phyloP scores from a whole-genome alignment of 2,888 invertebrate genomes.

The Noctua janthina region DNA sequence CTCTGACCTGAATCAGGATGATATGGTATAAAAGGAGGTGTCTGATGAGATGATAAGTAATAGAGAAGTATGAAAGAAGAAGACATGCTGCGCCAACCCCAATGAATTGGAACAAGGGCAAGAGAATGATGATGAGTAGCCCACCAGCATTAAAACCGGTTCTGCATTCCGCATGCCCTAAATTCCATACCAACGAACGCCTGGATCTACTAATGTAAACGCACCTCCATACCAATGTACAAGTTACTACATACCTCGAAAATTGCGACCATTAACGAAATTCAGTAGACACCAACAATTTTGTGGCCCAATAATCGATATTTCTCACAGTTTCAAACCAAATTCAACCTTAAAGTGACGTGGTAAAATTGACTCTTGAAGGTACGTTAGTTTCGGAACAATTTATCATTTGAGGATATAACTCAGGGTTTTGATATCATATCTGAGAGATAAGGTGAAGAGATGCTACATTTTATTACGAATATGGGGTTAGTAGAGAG shows the following conservation, averaged over 20 bases:
- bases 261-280: slow-evolving; percentile 50
- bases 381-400: slow-evolving; percentile 31
- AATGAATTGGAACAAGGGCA: too few relatives aligned
- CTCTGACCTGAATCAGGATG: too few relatives aligned
- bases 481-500: slow-evolving; percentile 33
- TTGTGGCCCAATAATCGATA: slow-evolving; percentile 56
- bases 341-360: slow-evolving; percentile 13
- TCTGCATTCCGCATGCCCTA: neutral
- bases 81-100: too few relatives aligned
- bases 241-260: slow-evolving; percentile 28
- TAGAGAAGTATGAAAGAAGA: too few relatives aligned
- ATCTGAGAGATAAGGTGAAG: slow-evolving; percentile 67
- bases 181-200: neutral
- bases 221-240: slow-evolving; percentile 12
- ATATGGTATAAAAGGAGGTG: too few relatives aligned
- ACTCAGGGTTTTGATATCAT: slow-evolving; percentile 70
- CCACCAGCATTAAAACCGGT: neutral
- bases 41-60: too few relatives aligned
- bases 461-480: slow-evolving; percentile 53
- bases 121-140: neutral
- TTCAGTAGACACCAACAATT: slow-evolving; percentile 54
- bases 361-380: slow-evolving; percentile 25
- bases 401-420: slow-evolving; percentile 75
- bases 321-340: neutral
- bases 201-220: slow-evolving; percentile 15